A percentile compares a stretch with the other conserved stretches of the same genome.
Evolutionary conservation across 2,888 invertebrate genomes (phyloP).

Genomic region (Silvanus unidentatus): DNA sequence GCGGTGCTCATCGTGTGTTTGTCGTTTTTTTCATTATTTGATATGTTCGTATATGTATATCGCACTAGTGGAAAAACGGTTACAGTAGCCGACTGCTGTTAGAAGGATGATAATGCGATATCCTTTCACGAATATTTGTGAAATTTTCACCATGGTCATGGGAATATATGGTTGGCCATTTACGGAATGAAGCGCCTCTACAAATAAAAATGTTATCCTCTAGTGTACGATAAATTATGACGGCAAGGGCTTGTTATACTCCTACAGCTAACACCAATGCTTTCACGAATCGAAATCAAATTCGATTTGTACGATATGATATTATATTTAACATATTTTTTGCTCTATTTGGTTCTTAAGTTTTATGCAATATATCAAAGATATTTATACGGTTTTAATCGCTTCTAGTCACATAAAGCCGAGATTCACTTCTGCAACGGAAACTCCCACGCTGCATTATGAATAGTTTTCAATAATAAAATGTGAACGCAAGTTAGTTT

Average conservation of each 20-base stretch:
- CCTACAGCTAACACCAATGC: slow-evolving; percentile 11
- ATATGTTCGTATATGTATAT: too few relatives aligned
- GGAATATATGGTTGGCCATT: slow-evolving; percentile 39
- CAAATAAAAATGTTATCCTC: slow-evolving; percentile 43
- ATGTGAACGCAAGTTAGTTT: too few relatives aligned
- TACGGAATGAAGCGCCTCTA: slow-evolving; percentile 38
- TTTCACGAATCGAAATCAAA: slow-evolving; percentile 24
- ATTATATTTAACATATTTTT: slow-evolving; percentile 11
- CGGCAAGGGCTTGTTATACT: slow-evolving; percentile 38
- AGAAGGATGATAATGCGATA: slow-evolving; percentile 24
- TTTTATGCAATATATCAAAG: too few relatives aligned
- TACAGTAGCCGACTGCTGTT: background rate
- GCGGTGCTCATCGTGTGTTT: too few relatives aligned
- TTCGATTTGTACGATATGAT: slow-evolving; percentile 20
- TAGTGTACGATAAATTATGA: slow-evolving; percentile 39
- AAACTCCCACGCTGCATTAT: too few relatives aligned
- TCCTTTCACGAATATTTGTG: slow-evolving; percentile 32
- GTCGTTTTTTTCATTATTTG: too few relatives aligned
- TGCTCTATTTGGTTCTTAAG: too few relatives aligned
- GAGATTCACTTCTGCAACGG: too few relatives aligned
- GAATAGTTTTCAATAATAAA: too few relatives aligned
- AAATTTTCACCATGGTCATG: slow-evolving; percentile 32
- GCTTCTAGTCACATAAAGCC: too few relatives aligned
- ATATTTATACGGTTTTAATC: too few relatives aligned
- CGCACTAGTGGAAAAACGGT: background rate